A percentile compares a stretch with the other conserved stretches of the same genome.
phyloP scores from a whole-genome alignment of 2,797 vertebrate genomes.

The Muraenolepis orangiensis region DNA sequence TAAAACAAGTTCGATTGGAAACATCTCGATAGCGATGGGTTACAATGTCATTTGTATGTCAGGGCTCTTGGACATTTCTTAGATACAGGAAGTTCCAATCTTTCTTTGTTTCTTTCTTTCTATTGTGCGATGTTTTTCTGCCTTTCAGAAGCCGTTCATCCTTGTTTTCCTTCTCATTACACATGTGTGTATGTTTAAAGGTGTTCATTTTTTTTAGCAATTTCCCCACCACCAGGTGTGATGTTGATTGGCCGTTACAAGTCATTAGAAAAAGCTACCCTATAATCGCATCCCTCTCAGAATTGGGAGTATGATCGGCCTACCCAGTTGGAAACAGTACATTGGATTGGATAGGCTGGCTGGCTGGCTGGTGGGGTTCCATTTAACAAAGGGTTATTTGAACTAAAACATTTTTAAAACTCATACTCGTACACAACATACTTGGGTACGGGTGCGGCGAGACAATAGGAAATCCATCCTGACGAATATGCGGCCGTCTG shows the following conservation, averaged over 20 bases:
- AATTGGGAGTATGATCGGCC: too few species aligned
- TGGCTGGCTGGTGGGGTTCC: too few species aligned
- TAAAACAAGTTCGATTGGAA: too few species aligned
- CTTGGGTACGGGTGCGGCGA: not conserved
- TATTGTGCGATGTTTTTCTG: not conserved
- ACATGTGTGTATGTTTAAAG: not conserved
- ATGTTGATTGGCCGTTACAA: not conserved
- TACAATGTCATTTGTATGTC: too few species aligned
- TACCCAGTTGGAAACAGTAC: too few species aligned
- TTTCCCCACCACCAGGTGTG: not conserved
- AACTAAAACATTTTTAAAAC: too few species aligned
- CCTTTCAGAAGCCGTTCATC: not conserved
- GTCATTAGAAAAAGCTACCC: not conserved
- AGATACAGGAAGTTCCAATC: not conserved
- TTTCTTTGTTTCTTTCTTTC: not conserved
- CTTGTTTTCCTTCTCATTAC: not conserved
- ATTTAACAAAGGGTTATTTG: too few species aligned
- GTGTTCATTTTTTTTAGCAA: not conserved
- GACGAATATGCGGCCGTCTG: not conserved
- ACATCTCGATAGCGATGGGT: too few species aligned
- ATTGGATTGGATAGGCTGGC: too few species aligned
- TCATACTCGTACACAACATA: too few species aligned
- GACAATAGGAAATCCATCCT: not conserved
- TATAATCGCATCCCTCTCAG: not conserved
- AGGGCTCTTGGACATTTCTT: not conserved